Evolutionary conservation across 2,113 vertebrate genomes (phyloP), one percentile per base, ranked within the genome.

Genomic region (Bucco capensis): DNA sequence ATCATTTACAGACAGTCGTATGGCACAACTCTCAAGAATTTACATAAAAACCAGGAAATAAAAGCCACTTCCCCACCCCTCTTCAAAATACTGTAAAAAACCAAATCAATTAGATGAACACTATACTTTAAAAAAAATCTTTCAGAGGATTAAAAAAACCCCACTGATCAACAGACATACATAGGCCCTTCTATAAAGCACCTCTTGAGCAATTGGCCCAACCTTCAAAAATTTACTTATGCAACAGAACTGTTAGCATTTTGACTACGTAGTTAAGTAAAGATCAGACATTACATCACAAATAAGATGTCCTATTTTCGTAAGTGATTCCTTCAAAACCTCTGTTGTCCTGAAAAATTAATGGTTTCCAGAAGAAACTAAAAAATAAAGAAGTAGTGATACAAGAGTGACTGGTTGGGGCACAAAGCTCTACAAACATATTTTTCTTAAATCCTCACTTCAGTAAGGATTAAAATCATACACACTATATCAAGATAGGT

Each of bases 11-110:
- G 79, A 74, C 42, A 82, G 64, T 42, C 72, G 69, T 38, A 89
- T 94, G 91, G 95, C 88, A 84, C 62, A 93, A 44, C 57, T 89
- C 89, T 75, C 33, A 94, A 89, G 70, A 95, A 96, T 86, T 88
- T 83, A 56, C 30, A 38, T 42, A 50, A 86, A 56, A 76, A 31
- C 58, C 58, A 71, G 50, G 31, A 81, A 66, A 31, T 38, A 9
- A 79, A 58, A 14, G 50, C 38, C 69, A 80, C 19, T 83, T n/a
- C 46, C 57, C 12, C 9, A 38, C 6, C 6, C 27, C 8, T 70
- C 40, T n/a, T 81, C 65, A 89, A 81, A 77, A n/a, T 8, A 13
- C 16, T 66, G 16, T 9, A 24, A 21, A 80, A 40, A 19, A 27
- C 9, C 19, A 83, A 70, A 60, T 7, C 16, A 33, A 40, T 19